phyloP scores from a whole-genome alignment of 2,113 vertebrate genomes.

The Emydocephalus ijimae region DNA sequence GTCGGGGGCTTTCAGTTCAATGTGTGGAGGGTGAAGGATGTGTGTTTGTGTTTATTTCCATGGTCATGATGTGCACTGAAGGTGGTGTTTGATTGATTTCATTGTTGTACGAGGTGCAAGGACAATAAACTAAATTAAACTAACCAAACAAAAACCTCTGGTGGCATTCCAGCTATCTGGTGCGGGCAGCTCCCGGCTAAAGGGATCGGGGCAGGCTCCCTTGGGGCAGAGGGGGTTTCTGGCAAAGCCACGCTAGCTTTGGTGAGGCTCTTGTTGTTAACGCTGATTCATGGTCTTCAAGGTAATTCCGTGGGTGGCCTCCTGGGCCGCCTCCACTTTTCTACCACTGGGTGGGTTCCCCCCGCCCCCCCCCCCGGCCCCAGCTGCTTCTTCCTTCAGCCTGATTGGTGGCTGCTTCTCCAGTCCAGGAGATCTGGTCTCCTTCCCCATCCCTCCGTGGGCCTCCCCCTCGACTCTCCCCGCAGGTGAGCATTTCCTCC shows the following conservation, averaged over 20 bases:
- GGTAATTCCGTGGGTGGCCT: not conserved
- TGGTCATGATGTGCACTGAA: no score
- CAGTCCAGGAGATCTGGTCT: not conserved
- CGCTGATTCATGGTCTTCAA: not conserved
- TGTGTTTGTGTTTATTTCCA: no score
- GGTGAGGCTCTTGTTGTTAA: not conserved
- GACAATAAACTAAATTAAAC: no score
- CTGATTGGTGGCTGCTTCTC: not conserved
- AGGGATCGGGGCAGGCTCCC: not conserved
- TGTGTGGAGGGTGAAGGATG: no score
- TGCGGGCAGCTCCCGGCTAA: not conserved
- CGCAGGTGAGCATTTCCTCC: not conserved
- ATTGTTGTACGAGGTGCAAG: no score
- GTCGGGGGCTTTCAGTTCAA: no score
- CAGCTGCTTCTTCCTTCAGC: not conserved
- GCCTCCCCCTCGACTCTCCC: no score
- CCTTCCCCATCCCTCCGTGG: rapidly evolving
- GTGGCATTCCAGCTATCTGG: not conserved
- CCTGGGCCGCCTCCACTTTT: not conserved
- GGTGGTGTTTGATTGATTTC: no score
- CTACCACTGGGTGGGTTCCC: not conserved
- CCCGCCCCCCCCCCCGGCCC: no score
- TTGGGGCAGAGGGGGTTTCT: not conserved
- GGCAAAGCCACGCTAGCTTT: not conserved
- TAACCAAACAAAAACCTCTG: not conserved